Evolutionary conservation across 1,140 invertebrate species (phyloP).

Genomic region (Temnothorax curvispinosus): DNA sequence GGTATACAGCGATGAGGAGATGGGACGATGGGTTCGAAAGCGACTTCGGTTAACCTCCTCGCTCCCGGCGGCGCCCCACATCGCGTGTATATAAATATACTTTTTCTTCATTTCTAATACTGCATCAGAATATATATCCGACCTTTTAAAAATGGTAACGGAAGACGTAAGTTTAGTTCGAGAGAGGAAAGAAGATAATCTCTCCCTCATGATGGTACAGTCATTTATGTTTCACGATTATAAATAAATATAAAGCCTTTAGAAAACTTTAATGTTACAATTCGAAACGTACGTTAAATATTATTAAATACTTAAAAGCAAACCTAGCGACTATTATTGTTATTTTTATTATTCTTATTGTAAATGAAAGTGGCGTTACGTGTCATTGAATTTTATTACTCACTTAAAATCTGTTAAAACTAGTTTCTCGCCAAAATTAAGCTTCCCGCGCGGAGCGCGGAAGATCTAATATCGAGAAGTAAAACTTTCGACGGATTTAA

Average conservation of each 20-base stretch:
- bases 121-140: not conserved
- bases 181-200: not conserved
- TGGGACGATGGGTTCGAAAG: not conserved
- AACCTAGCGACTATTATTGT: not conserved
- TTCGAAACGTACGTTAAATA: not conserved
- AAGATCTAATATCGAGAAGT: conserved; percentile 20
- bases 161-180: not conserved
- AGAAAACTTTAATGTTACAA: not conserved
- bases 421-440: not conserved
- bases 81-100: not conserved
- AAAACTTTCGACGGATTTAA: conserved; percentile 24
- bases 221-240: not conserved
- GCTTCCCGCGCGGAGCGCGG: not conserved
- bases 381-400: not conserved
- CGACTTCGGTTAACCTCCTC: conserved; percentile 22
- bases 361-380: not conserved
- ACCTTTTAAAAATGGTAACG: not conserved
- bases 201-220: not conserved
- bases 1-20: not conserved
- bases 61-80: not conserved
- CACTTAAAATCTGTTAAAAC: not conserved
- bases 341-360: not conserved
- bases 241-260: not conserved
- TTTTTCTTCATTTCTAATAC: conserved; percentile 33
- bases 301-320: not conserved